phyloP scores from a whole-genome alignment of 2,113 vertebrate species.

The Neoarius graeffei region DNA sequence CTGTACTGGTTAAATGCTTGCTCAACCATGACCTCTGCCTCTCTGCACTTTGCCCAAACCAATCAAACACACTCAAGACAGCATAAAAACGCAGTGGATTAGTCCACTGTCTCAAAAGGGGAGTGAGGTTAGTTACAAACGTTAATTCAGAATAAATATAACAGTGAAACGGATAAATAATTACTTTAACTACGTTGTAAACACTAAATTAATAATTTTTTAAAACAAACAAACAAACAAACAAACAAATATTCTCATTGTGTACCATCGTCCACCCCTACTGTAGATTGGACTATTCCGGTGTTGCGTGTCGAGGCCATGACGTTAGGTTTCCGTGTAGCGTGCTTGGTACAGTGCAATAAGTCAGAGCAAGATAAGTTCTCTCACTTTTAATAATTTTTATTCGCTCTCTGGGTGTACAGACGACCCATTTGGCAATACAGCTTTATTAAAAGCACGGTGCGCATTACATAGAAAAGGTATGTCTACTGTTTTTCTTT shows the following conservation, averaged over 20 bases:
- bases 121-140: background rate
- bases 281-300: constrained; percentile 46
- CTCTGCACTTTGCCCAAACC: constrained; percentile 47
- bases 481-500: background rate
- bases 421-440: background rate
- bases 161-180: background rate
- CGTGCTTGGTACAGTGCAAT: constrained; percentile 45
- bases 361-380: constrained; percentile 63
- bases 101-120: background rate
- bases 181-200: background rate
- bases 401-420: too few relatives aligned
- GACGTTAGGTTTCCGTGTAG: constrained; percentile 66
- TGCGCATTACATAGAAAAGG: background rate
- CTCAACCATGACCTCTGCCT: constrained; percentile 68
- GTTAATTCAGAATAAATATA: background rate
- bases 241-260: too few relatives aligned
- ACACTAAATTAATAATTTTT: too few relatives aligned
- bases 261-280: constrained; percentile 23
- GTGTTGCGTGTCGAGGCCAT: constrained; percentile 40
- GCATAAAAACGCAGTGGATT: constrained; percentile 2
- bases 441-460: background rate
- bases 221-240: too few relatives aligned
- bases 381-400: background rate
- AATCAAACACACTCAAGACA: background rate
- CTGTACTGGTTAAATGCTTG: constrained; percentile 50